Evolutionary conservation across 2,888 invertebrate species (phyloP), one percentile per base, ranked within the genome.

Genomic region (Cryptus viduatorius): DNA sequence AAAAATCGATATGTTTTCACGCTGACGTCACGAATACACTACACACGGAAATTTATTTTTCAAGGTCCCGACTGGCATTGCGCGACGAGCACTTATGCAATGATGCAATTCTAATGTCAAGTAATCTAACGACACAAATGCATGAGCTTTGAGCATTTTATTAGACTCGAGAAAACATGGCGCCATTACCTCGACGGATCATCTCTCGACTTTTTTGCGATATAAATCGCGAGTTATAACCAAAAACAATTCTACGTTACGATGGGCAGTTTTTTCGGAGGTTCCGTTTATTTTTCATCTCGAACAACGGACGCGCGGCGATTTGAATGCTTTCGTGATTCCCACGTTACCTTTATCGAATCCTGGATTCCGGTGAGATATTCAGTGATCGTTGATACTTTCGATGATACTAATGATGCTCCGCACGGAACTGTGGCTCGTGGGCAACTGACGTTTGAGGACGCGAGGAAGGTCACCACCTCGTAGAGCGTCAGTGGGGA

Each of bases 391-490:
- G 79, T 44, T 29, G 73, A 67, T 12, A 37, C 24, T 24, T 2
- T 12, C 48, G 79, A 82, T 59, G 73, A 80, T 73, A 84, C 64
- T 59, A 59, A 42, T 31, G 8, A 44, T 16, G 68, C 46, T 79
- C 71, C 72, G 79, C 44, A 48, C 82, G 69, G 71, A 37, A 50
- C 80, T 79, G 82, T 72, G 48, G 83, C 73, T 86, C 73, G 85
- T 78, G 83, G 81, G 73, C 67, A 80, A 86, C 86, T 86, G 86
- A 85, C 82, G 79, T 85, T 85, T 84, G 81, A 84, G 84, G 84
- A 84, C 84, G 84, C 84, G 78, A 82, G 24, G 71, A 84, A 84
- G 84, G 84, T 84, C 81, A 84, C 84, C 61, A 50, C 67, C 61
- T 29, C 14, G 24, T 7, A 29, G 29, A 61, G 61, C 56, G 19